These are phyloP conservation scores for Thera obeliscata DNA, from an alignment of 2,888 invertebrate genomes.

Conservation along the genomic window DNA sequence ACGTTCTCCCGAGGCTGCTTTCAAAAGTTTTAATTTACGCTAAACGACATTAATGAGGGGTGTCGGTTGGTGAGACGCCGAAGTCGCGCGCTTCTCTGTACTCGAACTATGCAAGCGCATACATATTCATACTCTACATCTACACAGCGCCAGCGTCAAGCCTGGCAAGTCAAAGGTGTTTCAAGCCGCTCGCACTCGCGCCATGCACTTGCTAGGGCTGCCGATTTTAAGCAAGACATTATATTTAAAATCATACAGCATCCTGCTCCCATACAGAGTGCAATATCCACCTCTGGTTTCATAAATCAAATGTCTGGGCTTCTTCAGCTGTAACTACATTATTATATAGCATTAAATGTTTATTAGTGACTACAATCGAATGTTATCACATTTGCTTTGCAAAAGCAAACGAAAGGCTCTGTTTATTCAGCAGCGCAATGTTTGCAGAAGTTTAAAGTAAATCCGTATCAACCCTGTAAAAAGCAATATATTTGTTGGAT, in stretches of 20 bases:
- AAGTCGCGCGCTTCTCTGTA: conserved; percentile 51
- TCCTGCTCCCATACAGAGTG: neutral
- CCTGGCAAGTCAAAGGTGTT: conserved; percentile 70
- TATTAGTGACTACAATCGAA: conserved; percentile 5
- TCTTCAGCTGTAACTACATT: neutral
- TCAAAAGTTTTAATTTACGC: conserved; percentile 75
- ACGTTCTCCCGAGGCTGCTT: conserved; percentile 71
- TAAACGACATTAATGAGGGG: conserved; percentile 74
- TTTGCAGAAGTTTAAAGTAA: conserved; percentile 19
- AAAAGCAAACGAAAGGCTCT: conserved; percentile 5
- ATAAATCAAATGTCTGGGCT: neutral
- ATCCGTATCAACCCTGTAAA: conserved; percentile 31
- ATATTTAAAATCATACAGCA: neutral
- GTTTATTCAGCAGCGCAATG: conserved; percentile 4
- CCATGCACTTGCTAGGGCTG: conserved; percentile 48
- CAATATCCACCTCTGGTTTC: neutral
- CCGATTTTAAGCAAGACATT: neutral
- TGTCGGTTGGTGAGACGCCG: conserved; percentile 57
- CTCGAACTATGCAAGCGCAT: conserved; percentile 59
- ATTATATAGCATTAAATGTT: neutral
- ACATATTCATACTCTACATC: conserved; percentile 68
- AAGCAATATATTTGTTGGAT: conserved; percentile 36
- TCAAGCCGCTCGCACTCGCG: conserved; percentile 52
- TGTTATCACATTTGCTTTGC: conserved; percentile 3
- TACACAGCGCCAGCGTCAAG: conserved; percentile 55